Evolutionary conservation across 2,113 vertebrate genomes (phyloP).

Genomic region (Burhinus bistriatus): DNA sequence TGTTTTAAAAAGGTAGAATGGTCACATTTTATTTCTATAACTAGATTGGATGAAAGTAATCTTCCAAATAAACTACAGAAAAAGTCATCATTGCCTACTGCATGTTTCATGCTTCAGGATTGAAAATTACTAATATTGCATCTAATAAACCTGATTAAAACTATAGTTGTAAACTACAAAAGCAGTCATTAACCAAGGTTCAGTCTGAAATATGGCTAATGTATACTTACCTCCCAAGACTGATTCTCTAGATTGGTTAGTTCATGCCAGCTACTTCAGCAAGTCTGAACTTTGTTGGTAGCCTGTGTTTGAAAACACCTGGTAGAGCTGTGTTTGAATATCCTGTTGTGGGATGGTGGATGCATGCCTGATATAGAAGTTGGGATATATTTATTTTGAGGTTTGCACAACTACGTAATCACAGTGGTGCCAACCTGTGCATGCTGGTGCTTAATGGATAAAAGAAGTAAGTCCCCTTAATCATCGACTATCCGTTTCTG

Average conservation of each 20-base stretch:
- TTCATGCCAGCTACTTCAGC: background rate
- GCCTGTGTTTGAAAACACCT: background rate
- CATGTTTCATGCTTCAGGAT: background rate
- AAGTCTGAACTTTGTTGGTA: background rate
- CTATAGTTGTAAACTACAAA: background rate
- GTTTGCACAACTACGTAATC: background rate
- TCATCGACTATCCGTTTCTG: background rate
- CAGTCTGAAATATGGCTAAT: background rate
- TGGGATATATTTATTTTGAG: background rate
- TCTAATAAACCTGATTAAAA: background rate
- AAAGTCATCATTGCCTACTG: background rate
- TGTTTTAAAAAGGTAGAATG: background rate
- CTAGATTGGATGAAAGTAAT: background rate
- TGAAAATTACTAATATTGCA: background rate
- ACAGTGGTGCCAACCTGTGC: background rate
- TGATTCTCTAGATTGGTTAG: background rate
- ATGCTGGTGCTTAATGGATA: background rate
- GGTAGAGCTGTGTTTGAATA: background rate
- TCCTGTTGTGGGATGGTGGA: fast-evolving
- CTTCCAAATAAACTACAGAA: background rate
- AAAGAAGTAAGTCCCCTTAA: background rate
- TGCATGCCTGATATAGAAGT: background rate
- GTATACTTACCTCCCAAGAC: background rate
- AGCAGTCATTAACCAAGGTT: background rate
- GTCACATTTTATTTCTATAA: background rate